These are phyloP conservation scores for Caenorhabditis sp. DNA, from an alignment of 2,888 invertebrate species.

Conservation along the genomic window DNA sequence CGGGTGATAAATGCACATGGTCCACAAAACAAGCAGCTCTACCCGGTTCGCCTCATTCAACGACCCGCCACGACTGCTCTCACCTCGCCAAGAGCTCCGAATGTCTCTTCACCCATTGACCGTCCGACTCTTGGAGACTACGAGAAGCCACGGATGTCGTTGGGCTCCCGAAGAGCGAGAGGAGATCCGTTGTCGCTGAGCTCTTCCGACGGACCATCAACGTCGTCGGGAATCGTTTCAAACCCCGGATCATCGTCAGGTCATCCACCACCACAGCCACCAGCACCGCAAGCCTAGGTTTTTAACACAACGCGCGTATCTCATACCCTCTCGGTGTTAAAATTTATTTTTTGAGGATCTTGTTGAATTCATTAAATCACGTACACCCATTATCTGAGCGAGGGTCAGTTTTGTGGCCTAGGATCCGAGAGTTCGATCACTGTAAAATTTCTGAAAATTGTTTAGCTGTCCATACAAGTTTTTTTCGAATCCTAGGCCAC, in stretches of 20 bases:
- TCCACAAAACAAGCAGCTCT: slow-evolving; percentile 17
- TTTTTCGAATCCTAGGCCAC: too few species aligned
- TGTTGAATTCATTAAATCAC: too few species aligned
- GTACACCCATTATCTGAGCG: too few species aligned
- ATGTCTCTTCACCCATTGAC: slow-evolving; percentile 5
- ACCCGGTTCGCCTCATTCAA: slow-evolving; percentile 39
- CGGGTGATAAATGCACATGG: too few species aligned
- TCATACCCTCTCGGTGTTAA: not conserved
- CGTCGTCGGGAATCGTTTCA: not conserved
- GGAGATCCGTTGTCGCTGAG: too few species aligned
- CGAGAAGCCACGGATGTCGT: slow-evolving; percentile 41
- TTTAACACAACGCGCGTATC: not conserved
- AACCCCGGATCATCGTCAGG: too few species aligned
- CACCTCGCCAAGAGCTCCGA: not conserved
- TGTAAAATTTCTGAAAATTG: too few species aligned
- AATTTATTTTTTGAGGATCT: not conserved
- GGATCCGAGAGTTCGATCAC: too few species aligned
- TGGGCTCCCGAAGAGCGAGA: slow-evolving; percentile 18
- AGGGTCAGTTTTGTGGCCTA: too few species aligned
- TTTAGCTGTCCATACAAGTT: too few species aligned
- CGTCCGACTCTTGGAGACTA: slow-evolving; percentile 49
- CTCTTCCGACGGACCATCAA: not conserved
- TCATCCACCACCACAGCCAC: slow-evolving; percentile 8
- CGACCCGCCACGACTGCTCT: not conserved
- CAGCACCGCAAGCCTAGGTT: slow-evolving; percentile 21